These are phyloP conservation scores for Diphyllodes magnificus DNA, from an alignment of 2,113 vertebrate species.

Conservation along the genomic window DNA sequence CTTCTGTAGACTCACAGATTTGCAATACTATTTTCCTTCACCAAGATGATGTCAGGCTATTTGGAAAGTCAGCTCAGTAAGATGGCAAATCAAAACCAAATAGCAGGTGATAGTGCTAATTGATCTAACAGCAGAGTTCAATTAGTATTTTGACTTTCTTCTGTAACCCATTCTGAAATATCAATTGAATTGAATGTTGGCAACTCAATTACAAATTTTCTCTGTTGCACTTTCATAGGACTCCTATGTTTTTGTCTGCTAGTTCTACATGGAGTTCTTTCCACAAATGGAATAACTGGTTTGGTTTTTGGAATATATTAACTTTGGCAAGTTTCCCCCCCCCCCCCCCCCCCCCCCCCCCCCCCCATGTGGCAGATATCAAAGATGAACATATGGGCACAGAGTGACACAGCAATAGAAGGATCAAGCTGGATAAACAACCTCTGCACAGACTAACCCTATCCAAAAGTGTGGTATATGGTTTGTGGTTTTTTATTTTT, in stretches of 20 bases:
- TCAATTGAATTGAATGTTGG: neutral
- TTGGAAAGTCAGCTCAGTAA: neutral
- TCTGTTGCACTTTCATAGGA: neutral
- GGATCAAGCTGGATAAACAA: conserved; percentile 47
- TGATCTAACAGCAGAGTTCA: neutral
- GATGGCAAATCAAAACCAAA: neutral
- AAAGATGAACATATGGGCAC: conserved; percentile 25
- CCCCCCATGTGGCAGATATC: conserved; percentile 1
- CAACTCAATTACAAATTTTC: neutral
- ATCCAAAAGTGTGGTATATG: neutral
- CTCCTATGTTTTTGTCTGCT: neutral
- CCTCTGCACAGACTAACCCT: conserved; percentile 6
- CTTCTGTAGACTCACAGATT: neutral
- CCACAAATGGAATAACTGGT: neutral
- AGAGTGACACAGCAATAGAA: conserved; percentile 40
- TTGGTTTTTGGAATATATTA: neutral
- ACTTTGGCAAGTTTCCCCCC: neutral
- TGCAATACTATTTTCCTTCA: neutral
- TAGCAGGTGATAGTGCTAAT: neutral
- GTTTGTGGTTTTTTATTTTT: conserved; percentile 36
- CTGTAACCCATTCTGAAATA: neutral
- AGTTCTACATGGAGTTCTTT: neutral
- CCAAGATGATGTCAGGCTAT: neutral
- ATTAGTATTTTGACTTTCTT: neutral
- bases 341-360: accelerated